These are phyloP conservation scores for Poecilia velifera DNA, from an alignment of 2,797 vertebrate genomes.

Conservation along the genomic window DNA sequence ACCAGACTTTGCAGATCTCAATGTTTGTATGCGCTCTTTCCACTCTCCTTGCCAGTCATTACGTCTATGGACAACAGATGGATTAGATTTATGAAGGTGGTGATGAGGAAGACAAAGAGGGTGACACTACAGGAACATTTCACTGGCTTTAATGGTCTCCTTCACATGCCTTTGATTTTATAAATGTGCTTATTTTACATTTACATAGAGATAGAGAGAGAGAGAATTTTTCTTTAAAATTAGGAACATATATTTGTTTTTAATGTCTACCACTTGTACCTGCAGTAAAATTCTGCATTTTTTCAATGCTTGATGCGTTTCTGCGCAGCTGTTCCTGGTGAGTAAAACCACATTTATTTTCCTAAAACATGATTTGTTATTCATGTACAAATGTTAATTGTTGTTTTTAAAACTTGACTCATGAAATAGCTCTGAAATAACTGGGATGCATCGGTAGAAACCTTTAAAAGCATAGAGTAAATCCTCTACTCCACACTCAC, in stretches of 20 bases:
- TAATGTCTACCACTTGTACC: neutral
- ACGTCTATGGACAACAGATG: slow-evolving; percentile 50
- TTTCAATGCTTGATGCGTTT: neutral
- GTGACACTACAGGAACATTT: slow-evolving; percentile 60
- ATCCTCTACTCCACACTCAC: neutral
- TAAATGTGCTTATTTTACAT: no score
- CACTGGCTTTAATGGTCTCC: slow-evolving; percentile 61
- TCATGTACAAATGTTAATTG: neutral
- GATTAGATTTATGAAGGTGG: slow-evolving; percentile 52
- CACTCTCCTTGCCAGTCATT: slow-evolving; percentile 36
- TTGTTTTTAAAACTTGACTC: neutral
- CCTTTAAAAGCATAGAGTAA: neutral
- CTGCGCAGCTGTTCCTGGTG: neutral
- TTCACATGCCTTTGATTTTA: slow-evolving; percentile 43
- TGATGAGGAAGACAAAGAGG: slow-evolving; percentile 43
- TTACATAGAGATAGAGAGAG: neutral
- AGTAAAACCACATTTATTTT: neutral
- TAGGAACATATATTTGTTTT: neutral
- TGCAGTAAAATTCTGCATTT: neutral
- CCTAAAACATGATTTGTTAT: neutral
- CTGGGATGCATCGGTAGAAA: neutral
- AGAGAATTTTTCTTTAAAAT: neutral
- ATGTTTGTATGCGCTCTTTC: slow-evolving; percentile 29
- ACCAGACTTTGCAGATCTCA: slow-evolving; percentile 22
- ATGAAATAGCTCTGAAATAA: neutral